Conservation (phyloP, 2,888 invertebrate genomes). For the Melanophora roralis region DNA sequence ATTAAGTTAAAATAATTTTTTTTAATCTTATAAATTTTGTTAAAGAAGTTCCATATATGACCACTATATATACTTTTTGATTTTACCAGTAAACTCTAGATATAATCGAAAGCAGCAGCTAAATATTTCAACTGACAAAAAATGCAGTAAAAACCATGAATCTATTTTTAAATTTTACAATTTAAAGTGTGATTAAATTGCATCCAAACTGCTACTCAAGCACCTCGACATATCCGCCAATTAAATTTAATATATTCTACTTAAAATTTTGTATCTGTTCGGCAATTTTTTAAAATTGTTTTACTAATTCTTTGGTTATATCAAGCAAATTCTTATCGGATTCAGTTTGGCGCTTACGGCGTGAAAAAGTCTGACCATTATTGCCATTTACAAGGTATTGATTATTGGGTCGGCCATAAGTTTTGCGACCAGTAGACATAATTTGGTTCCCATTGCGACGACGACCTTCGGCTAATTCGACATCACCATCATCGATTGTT, state of each 20-base stretch:
- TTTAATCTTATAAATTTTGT: no score
- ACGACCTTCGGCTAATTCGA: conserved; percentile 60
- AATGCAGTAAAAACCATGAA: no score
- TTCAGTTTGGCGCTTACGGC: conserved; percentile 64
- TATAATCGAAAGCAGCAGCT: no score
- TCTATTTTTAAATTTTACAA: no score
- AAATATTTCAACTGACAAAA: no score
- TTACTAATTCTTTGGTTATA: neutral
- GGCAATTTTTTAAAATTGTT: conserved; percentile 35
- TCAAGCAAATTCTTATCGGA: conserved; percentile 9
- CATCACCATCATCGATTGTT: conserved; percentile 33
- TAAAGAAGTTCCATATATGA: no score
- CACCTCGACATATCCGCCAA: conserved; percentile 64
- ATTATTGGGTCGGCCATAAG: conserved; percentile 27
- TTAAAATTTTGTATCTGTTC: conserved; percentile 64
- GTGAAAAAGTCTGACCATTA: neutral
- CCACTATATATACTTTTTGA: no score
- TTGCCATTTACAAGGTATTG: conserved; percentile 32
- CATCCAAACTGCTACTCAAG: conserved; percentile 63
- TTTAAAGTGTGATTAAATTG: no score
- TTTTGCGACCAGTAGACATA: no score
- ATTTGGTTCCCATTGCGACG: conserved; percentile 36
- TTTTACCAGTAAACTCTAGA: no score
- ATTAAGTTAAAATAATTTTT: no score
- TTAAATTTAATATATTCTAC: conserved; percentile 63